A percentile compares a stretch with the other conserved stretches of the same genome.
Conservation (phyloP, 2,797 vertebrate species). For the Anguilla megastoma region DNA sequence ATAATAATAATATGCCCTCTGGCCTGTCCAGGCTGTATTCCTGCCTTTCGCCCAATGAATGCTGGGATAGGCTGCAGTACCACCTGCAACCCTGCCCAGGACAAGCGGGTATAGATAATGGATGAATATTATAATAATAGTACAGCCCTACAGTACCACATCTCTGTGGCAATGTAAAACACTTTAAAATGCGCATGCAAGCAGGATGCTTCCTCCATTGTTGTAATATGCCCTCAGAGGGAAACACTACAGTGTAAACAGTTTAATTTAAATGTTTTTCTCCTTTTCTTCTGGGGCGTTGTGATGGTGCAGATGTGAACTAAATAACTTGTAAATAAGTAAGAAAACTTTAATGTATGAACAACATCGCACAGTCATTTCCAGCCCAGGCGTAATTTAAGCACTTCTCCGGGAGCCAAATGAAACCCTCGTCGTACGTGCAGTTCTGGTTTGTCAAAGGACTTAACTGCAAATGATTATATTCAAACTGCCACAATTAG, state of each 20-base stretch:
- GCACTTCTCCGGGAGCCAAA: background rate
- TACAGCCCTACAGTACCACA: background rate
- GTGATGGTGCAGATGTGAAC: constrained; percentile 43
- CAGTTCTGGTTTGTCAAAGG: background rate
- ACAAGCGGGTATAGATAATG: no score
- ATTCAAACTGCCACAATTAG: background rate
- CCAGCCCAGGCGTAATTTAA: background rate
- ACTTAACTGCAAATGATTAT: background rate
- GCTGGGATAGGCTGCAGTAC: no score
- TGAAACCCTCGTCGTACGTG: constrained; percentile 20
- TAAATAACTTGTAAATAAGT: constrained; percentile 48
- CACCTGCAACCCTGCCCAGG: no score
- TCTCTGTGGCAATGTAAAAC: background rate
- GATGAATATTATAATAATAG: background rate
- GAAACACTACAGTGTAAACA: constrained; percentile 20
- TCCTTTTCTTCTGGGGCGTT: constrained; percentile 42
- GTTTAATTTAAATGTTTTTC: constrained; percentile 48
- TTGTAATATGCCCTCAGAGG: constrained; percentile 14
- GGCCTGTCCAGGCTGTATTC: no score
- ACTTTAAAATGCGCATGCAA: background rate
- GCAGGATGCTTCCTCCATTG: background rate
- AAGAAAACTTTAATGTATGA: constrained; percentile 52
- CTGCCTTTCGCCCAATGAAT: no score
- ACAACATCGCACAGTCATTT: background rate
- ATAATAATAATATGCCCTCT: background rate